Conservation (phyloP, 2,797 vertebrate species). For the Limosa lapponica region DNA sequence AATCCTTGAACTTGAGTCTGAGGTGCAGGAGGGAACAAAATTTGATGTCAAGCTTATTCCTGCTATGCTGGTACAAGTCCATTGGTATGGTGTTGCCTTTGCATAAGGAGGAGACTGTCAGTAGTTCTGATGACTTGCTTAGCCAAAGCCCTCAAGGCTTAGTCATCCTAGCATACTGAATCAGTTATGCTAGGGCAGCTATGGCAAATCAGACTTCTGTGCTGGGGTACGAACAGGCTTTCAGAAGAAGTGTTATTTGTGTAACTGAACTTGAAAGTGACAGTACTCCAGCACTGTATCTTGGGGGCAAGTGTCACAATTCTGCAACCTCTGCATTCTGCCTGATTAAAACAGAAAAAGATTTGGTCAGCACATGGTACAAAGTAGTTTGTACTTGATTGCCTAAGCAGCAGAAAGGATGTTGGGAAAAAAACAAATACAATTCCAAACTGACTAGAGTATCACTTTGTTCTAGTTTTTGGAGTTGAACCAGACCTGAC, state of each 20-base stretch:
- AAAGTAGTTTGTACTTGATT: background rate
- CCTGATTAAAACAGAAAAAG: background rate
- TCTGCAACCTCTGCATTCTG: background rate
- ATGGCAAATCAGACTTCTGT: background rate
- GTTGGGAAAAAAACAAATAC: background rate
- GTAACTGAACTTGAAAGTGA: background rate
- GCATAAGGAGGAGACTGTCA: rapidly evolving
- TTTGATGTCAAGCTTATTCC: background rate
- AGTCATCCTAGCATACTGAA: background rate
- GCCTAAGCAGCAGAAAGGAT: background rate
- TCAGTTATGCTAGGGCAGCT: background rate
- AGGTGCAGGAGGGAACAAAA: background rate
- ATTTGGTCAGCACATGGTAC: background rate
- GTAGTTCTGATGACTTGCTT: background rate
- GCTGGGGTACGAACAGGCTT: background rate
- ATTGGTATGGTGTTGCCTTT: background rate
- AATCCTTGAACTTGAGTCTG: background rate
- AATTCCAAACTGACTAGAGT: background rate
- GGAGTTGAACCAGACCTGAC: constrained; percentile 96
- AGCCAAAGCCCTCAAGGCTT: background rate
- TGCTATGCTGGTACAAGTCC: background rate
- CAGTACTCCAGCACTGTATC: background rate
- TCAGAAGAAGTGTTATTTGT: background rate
- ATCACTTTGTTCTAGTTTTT: constrained; percentile 82
- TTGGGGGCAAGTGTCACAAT: rapidly evolving